Evolutionary conservation across 2,113 vertebrate genomes (phyloP).

Genomic region (Takifugu flavidus): DNA sequence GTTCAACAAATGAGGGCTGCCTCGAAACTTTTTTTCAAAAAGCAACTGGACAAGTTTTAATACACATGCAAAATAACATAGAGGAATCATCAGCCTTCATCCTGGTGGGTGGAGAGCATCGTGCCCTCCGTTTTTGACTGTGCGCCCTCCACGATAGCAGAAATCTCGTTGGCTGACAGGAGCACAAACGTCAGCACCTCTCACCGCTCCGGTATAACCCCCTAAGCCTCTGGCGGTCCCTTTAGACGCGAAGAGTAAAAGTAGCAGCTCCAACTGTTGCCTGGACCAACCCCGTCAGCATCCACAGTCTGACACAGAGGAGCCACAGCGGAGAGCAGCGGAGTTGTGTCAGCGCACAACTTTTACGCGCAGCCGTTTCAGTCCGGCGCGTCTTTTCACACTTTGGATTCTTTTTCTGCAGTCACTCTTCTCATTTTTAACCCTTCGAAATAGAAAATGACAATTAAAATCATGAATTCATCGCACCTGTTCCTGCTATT

Average conservation of each 20-base stretch:
- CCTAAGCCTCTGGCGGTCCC: conserved; percentile 58
- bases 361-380: conserved; percentile 48
- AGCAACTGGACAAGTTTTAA: conserved; percentile 13
- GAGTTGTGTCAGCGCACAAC: conserved; percentile 14
- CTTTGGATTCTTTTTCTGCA: conserved; percentile 19
- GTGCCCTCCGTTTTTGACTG: conserved; percentile 56
- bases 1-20: conserved; percentile 25
- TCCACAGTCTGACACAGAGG: conserved; percentile 38
- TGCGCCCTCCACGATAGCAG: conserved; percentile 19
- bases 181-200: conserved; percentile 65
- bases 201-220: conserved; percentile 53
- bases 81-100: conserved; percentile 27
- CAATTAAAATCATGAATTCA: conserved; percentile 34
- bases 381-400: conserved; percentile 10
- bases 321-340: conserved; percentile 17
- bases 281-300: conserved; percentile 45
- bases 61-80: conserved; percentile 8
- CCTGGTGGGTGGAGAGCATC: conserved; percentile 32
- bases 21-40: neutral
- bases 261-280: conserved; percentile 52
- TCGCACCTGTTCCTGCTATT: conserved; percentile 59
- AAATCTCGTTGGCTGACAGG: conserved; percentile 68
- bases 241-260: conserved; percentile 58
- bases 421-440: neutral
- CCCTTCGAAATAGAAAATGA: conserved; percentile 11